Conservation (phyloP, 2,113 vertebrate genomes). For the Lagopus muta region DNA sequence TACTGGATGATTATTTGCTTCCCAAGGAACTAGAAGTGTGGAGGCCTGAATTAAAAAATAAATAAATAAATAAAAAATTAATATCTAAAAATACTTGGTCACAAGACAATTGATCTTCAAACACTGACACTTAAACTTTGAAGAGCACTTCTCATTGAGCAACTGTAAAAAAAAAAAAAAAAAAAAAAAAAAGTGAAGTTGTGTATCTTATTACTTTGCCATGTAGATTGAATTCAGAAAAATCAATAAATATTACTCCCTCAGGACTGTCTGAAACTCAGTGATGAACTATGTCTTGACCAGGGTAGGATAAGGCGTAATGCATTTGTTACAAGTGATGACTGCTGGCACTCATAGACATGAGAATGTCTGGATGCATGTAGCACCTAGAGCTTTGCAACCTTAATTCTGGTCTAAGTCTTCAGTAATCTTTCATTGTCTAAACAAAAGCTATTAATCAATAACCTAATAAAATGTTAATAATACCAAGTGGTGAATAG, state of each 20-base stretch:
- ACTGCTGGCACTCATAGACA: accelerated
- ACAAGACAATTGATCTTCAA: neutral
- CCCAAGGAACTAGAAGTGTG: neutral
- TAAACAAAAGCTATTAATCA: neutral
- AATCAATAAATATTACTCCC: neutral
- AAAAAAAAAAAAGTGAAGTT: neutral
- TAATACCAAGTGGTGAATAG: neutral
- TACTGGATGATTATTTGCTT: conserved; percentile 42
- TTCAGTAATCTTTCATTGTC: neutral
- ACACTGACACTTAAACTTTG: neutral
- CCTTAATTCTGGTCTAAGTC: neutral
- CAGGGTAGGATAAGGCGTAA: neutral
- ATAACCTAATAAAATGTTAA: neutral
- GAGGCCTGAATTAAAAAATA: neutral
- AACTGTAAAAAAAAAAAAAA: neutral
- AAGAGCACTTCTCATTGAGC: neutral
- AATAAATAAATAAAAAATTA: too few relatives aligned
- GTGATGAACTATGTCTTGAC: neutral
- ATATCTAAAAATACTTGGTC: neutral
- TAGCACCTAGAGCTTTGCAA: neutral
- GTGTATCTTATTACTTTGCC: neutral
- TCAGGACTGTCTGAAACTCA: neutral
- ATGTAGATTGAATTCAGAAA: neutral
- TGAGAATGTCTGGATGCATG: neutral
- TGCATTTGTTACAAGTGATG: neutral